Evolutionary conservation across 2,113 vertebrate species (phyloP), one percentile per base, ranked within the genome.

Genomic region (Labrus mixtus): DNA sequence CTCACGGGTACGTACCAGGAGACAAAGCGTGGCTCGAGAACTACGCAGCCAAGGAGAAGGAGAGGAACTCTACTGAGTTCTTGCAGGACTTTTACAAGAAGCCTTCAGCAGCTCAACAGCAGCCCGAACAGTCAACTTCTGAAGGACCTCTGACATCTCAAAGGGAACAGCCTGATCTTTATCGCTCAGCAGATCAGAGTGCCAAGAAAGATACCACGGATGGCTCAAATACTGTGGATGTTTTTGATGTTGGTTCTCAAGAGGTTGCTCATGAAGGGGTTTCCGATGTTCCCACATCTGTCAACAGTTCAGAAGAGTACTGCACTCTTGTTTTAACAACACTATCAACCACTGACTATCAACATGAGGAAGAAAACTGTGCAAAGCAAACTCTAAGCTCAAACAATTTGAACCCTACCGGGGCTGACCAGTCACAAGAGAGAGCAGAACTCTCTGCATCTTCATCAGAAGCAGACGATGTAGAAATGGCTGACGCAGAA

Each of bases 21-120:
- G 97, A 98, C 85, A 96, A 96, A 79, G 93, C 85, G 3, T 99
- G 97, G 97, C 92, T 97, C 67, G 95, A 97, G 61, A 95, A 92
- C 73, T 96, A 95, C 0, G 95, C 95, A n/a, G 93, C 88, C 77
- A 96, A 95, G 81, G 96, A 97, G 74, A 87, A 91, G 70, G 96
- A 96, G 78, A 94, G 89, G 72, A 91, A 53, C 59, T 92, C 93
- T 0, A 22, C 84, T 0, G 90, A 92, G 67, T 58, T 73, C 0
- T 33, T 69, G 10, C 86, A 91, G 0, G 69, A 87, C 60, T 95
- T 81, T 53, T 91, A 90, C 66, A 82, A 69, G 12, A 81, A 84
- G 41, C 8, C 79, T 11, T 37, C 53, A n/a, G n/a, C 22, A 17
- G 10, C 29, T 59, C 7, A 9, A 1, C 54, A 73, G 37, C 67